Base-by-base conservation (phyloP, 2,113 vertebrate species). In the Microcebus griseorufus region DNA sequence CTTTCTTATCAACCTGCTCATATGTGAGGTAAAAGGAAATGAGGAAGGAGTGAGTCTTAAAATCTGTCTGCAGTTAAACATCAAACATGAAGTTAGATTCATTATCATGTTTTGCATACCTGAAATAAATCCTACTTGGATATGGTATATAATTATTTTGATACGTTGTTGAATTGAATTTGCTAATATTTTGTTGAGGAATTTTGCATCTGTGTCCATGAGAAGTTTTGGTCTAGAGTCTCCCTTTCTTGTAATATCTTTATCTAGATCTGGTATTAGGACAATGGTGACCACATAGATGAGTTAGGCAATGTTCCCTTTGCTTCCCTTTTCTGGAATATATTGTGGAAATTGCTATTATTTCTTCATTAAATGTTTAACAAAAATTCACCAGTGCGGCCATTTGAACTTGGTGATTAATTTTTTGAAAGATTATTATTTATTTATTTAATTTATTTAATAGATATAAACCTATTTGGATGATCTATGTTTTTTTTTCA, bases 401-500 rank as follows among this genome's bases (percentile, higher is more conserved):
- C 25, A 67, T 37, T 14, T 60, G 18, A 89, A 45, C 0, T 14
- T 93, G 9, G 7, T 67, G 20, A 48, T 34, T 70, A 27, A 81
- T 45, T 85, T 85, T 75, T 87, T 23, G 14, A 65, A 87, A 69
- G 8, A 1, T 88, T 83, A 83, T 67, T 39, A 18, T 73, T 64
- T 86, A 93, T 93, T 32, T 7, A 53, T 70, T 89, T 96, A 45
- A 23, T 86, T 88, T 86, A 17, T 81, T 76, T 75, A 81, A 37
- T 86, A 67, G 20, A 51, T 34, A 25, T 11, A 67, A 7, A 81
- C 3, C 5, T 93, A 80, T 53, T 69, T 25, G n/a, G 23, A 73
- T 58, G 32, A 20, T 39, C 60, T 64, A 27, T 58, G 53, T 55
- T 55, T 55, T 27, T 93, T 93, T 9, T 73, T 12, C 42, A 81